phyloP scores from a whole-genome alignment of 1,140 invertebrate species.

The Drosophila biarmipes region DNA sequence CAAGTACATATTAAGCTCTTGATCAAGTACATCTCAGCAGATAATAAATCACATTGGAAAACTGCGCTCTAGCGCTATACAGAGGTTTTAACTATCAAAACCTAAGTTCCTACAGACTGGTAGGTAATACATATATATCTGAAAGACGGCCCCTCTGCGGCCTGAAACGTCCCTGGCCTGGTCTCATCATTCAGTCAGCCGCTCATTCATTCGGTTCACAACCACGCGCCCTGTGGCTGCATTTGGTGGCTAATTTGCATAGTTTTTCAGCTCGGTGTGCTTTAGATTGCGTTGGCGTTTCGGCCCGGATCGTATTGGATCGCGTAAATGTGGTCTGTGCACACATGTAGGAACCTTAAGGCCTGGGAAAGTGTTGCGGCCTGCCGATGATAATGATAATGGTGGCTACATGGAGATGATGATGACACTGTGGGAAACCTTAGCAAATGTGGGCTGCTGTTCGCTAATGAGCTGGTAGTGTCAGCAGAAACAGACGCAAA shows the following conservation, averaged over 20 bases:
- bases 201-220: slow-evolving; percentile 50
- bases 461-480: slow-evolving; percentile 74
- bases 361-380: slow-evolving; percentile 72
- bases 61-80: too few relatives aligned
- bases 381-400: slow-evolving; percentile 37
- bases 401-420: slow-evolving; percentile 44
- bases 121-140: not conserved
- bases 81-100: too few relatives aligned
- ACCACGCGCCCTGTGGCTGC: slow-evolving; percentile 59
- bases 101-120: not conserved
- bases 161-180: slow-evolving; percentile 36
- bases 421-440: slow-evolving; percentile 81
- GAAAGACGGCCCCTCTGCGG: slow-evolving; percentile 9
- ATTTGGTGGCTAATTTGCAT: slow-evolving; percentile 77
- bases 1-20: too few relatives aligned
- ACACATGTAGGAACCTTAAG: slow-evolving; percentile 43
- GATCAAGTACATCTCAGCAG: too few relatives aligned
- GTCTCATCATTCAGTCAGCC: slow-evolving; percentile 31
- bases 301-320: slow-evolving; percentile 35
- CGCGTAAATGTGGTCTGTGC: not conserved
- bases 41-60: too few relatives aligned
- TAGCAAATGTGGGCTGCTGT: slow-evolving; percentile 73
- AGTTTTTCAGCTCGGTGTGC: slow-evolving; percentile 50
- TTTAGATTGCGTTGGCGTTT: slow-evolving; percentile 66
- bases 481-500: slow-evolving; percentile 45